Evolutionary conservation across 2,113 vertebrate species (phyloP).

Genomic region (Egretta garzetta): DNA sequence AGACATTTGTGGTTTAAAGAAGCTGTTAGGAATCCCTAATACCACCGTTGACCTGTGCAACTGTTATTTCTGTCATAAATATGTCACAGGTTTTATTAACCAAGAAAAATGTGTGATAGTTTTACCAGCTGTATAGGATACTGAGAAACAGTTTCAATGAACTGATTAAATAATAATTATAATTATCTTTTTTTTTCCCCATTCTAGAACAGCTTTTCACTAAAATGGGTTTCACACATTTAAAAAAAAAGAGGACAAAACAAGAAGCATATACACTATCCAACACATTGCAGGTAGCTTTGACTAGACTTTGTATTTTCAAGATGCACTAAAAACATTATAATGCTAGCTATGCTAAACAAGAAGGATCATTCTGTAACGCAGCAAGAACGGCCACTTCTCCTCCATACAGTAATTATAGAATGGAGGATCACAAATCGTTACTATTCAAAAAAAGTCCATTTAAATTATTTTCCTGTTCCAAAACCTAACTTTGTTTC

Average conservation of each 20-base stretch:
- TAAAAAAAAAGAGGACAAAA: background rate
- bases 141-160: background rate
- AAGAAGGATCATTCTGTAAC: background rate
- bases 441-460: background rate
- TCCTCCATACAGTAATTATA: background rate
- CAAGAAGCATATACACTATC: background rate
- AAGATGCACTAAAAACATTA: background rate
- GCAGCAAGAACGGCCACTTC: background rate
- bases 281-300: background rate
- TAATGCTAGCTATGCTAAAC: background rate
- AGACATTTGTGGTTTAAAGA: conserved; percentile 21
- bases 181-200: background rate
- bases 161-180: background rate
- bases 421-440: background rate
- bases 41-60: background rate
- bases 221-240: background rate
- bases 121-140: conserved; percentile 12
- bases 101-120: background rate
- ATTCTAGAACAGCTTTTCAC: background rate
- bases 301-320: background rate
- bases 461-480: background rate
- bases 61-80: conserved; percentile 24
- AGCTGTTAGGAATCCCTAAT: background rate
- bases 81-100: conserved; percentile 20
- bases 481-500: background rate